These are phyloP conservation scores for Penaeus chinensis DNA, from an alignment of 1,140 invertebrate genomes.

Conservation along the genomic window DNA sequence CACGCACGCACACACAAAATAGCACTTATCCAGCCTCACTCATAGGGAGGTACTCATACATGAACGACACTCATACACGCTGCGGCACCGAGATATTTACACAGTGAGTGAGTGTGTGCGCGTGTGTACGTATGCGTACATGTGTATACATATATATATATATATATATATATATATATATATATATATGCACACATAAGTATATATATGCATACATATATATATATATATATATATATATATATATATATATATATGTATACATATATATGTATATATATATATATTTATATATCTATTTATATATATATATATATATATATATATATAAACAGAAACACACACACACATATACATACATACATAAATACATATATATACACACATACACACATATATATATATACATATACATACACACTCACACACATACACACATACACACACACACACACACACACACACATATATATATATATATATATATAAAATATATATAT, in stretches of 20 bases:
- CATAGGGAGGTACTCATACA: too few species aligned
- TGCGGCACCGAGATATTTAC: too few species aligned
- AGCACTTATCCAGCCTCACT: too few species aligned
- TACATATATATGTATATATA: background rate
- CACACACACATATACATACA: background rate
- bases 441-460: background rate
- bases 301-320: background rate
- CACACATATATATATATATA: background rate
- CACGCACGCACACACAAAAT: conserved; percentile 29
- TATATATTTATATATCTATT: background rate
- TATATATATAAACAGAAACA: background rate
- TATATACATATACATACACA: background rate
- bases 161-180: too few species aligned
- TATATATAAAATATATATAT: background rate
- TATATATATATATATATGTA: background rate
- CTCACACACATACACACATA: background rate
- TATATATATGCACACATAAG: too few species aligned
- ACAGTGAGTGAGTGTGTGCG: too few species aligned
- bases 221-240: background rate
- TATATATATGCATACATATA: too few species aligned
- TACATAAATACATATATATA: background rate
- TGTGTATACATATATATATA: too few species aligned
- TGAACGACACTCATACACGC: too few species aligned
- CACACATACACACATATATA: background rate
- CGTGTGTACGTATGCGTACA: too few species aligned